Evolutionary conservation across 1,140 invertebrate species (phyloP).

Genomic region (Bombus terrestris): DNA sequence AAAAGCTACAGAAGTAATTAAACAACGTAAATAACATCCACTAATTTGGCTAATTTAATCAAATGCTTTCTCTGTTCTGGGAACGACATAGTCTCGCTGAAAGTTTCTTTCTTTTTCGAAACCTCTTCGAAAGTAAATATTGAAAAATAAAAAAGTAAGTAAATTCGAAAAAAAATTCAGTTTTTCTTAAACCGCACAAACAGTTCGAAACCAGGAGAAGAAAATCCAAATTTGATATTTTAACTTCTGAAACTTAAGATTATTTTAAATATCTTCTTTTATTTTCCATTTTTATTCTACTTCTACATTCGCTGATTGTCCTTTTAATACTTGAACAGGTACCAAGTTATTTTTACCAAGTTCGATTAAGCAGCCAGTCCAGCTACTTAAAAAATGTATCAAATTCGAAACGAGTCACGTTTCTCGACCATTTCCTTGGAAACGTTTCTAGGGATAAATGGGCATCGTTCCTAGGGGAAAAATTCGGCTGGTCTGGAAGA

Average conservation of each 20-base stretch:
- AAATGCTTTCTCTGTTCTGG: background rate
- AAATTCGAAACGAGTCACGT: background rate
- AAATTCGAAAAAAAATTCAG: background rate
- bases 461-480: background rate
- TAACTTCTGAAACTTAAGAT: background rate
- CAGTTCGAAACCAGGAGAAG: background rate
- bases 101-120: background rate
- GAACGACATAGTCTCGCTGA: background rate
- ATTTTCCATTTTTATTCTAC: background rate
- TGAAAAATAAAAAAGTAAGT: background rate
- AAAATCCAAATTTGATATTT: background rate
- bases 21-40: no score
- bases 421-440: background rate
- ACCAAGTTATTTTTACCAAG: background rate
- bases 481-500: background rate
- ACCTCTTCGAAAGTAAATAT: accelerated
- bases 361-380: accelerated
- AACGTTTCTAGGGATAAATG: background rate
- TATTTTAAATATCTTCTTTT: no score
- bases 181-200: background rate
- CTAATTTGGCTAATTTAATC: background rate
- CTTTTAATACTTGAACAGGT: no score
- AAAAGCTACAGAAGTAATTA: background rate
- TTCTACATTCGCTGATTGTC: background rate
- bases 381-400: background rate